Evolutionary conservation across 1,140 invertebrate species (phyloP).

Genomic region (Heterodera schachtii): DNA sequence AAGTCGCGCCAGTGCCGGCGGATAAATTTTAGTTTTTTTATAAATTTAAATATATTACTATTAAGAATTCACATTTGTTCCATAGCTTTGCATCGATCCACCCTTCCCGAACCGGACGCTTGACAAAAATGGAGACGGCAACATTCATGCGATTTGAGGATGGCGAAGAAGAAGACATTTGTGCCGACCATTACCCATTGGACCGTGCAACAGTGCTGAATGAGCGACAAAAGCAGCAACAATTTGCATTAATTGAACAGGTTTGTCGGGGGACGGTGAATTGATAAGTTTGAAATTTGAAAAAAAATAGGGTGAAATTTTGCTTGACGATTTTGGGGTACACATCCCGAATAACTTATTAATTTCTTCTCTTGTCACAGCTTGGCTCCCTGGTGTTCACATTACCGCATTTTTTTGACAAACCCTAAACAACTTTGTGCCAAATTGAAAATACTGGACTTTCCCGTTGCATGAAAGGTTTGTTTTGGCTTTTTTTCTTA

Average conservation of each 20-base stretch:
- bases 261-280: not conserved
- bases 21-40: too few relatives aligned
- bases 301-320: too few relatives aligned
- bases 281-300: too few relatives aligned
- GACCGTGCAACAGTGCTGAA: constrained; percentile 34
- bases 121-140: constrained; percentile 34
- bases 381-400: constrained; percentile 87
- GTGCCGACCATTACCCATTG: constrained; percentile 12
- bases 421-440: constrained; percentile 56
- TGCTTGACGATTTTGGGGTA: too few relatives aligned
- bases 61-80: not conserved
- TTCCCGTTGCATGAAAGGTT: constrained; percentile 26
- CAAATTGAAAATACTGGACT: constrained; percentile 42
- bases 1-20: too few relatives aligned
- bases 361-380: constrained; percentile 64
- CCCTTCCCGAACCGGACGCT: constrained; percentile 50
- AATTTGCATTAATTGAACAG: constrained; percentile 59
- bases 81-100: constrained; percentile 53
- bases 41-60: too few relatives aligned
- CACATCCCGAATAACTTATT: not conserved
- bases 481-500: too few relatives aligned
- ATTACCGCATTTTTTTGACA: constrained; percentile 83
- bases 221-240: constrained; percentile 59
- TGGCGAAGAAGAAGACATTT: not conserved
- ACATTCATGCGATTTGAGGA: constrained; percentile 6